These are phyloP conservation scores for Eupeodes luniger DNA, from an alignment of 2,888 invertebrate species.

Conservation along the genomic window DNA sequence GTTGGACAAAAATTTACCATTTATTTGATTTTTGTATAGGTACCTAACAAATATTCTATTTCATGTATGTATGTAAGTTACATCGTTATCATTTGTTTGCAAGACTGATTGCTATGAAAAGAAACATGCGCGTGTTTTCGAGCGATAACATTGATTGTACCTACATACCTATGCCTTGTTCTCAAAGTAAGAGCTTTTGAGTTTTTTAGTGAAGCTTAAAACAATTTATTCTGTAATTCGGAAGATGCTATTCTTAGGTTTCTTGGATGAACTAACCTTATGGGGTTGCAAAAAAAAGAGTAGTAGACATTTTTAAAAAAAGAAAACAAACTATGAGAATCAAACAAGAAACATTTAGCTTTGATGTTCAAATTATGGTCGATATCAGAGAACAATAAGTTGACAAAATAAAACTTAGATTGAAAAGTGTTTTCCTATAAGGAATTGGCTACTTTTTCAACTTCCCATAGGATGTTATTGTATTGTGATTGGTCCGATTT, in stretches of 20 bases:
- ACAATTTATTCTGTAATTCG: background rate
- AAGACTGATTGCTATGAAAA: constrained; percentile 51
- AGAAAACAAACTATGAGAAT: background rate
- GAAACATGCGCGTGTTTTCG: constrained; percentile 38
- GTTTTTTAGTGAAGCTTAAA: background rate
- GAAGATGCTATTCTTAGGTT: no score
- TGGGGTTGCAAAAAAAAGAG: background rate
- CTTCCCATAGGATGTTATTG: no score
- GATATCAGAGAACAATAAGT: no score
- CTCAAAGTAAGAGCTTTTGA: background rate
- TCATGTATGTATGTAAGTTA: no score
- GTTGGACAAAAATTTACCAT: background rate
- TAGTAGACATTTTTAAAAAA: background rate
- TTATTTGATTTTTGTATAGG: background rate
- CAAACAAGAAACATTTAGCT: background rate
- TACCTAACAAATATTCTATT: no score
- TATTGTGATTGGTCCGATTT: no score
- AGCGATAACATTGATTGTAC: constrained; percentile 59
- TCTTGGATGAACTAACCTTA: no score
- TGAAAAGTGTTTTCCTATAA: no score
- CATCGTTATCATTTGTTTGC: constrained; percentile 60
- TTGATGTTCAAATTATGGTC: no score
- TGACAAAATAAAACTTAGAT: no score
- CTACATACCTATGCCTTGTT: background rate
- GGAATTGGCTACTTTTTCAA: no score